phyloP scores from a whole-genome alignment of 2,888 invertebrate genomes.

The Synergus umbraculus region DNA sequence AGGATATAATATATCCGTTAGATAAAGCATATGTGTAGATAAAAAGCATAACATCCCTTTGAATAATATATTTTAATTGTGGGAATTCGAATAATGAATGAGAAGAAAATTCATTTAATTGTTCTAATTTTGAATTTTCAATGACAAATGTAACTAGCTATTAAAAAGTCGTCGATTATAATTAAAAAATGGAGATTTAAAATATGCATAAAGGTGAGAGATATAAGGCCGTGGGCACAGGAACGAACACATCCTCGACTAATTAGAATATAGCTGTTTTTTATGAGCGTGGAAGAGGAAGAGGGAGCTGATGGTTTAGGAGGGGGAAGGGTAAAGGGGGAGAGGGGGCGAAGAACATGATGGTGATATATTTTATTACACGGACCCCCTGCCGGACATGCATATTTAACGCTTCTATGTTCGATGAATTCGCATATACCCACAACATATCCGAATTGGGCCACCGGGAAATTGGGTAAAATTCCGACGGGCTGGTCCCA shows the following conservation, averaged over 20 bases:
- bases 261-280: constrained; percentile 77
- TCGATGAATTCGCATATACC: constrained; percentile 13
- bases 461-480: background rate
- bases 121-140: background rate
- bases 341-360: constrained; percentile 60
- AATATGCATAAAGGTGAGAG: background rate
- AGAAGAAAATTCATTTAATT: background rate
- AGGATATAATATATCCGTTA: too few species aligned
- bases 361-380: constrained; percentile 74
- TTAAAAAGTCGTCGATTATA: background rate
- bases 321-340: constrained; percentile 57
- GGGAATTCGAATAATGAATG: background rate
- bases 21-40: too few species aligned
- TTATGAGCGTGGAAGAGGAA: constrained; percentile 78
- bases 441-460: background rate
- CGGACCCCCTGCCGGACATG: constrained; percentile 76
- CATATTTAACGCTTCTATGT: constrained; percentile 72
- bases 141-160: background rate
- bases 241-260: constrained; percentile 64
- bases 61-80: too few species aligned
- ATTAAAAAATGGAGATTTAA: constrained; percentile 26
- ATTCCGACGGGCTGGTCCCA: background rate
- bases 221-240: constrained; percentile 4
- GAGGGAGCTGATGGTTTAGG: constrained; percentile 70
- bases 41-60: too few species aligned